phyloP scores from a whole-genome alignment of 2,113 vertebrate genomes.

The Cynocephalus volans region DNA sequence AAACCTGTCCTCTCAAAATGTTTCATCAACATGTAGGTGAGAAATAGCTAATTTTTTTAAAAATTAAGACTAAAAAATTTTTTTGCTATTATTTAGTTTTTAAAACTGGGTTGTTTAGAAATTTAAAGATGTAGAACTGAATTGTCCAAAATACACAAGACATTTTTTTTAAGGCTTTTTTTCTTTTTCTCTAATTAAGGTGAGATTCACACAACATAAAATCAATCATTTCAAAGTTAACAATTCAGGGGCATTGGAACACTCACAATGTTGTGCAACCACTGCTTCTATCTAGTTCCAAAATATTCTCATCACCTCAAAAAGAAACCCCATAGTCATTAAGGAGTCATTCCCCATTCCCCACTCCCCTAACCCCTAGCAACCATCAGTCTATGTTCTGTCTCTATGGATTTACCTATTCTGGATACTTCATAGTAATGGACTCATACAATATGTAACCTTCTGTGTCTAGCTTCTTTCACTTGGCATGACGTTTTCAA shows the following conservation, averaged over 20 bases:
- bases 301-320: not conserved
- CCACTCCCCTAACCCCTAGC: not conserved
- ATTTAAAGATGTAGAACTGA: conserved; percentile 6
- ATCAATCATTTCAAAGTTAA: conserved; percentile 15
- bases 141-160: not conserved
- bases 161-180: not conserved
- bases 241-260: not conserved
- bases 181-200: not conserved
- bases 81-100: not conserved
- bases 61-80: not conserved
- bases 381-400: not conserved
- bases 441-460: not conserved
- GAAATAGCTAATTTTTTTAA: not conserved
- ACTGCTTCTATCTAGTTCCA: not conserved
- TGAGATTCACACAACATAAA: not conserved
- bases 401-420: not conserved
- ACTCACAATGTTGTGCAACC: not conserved
- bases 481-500: not conserved
- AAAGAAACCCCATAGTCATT: not conserved
- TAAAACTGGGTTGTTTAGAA: not conserved
- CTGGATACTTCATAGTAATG: not conserved
- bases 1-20: not conserved
- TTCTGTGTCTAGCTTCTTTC: not conserved
- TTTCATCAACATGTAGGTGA: not conserved
- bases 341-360: not conserved